A percentile compares a stretch with the other conserved stretches of the same genome.
phyloP scores from a whole-genome alignment of 2,797 vertebrate species.

The Halcyon smyrnensis region DNA sequence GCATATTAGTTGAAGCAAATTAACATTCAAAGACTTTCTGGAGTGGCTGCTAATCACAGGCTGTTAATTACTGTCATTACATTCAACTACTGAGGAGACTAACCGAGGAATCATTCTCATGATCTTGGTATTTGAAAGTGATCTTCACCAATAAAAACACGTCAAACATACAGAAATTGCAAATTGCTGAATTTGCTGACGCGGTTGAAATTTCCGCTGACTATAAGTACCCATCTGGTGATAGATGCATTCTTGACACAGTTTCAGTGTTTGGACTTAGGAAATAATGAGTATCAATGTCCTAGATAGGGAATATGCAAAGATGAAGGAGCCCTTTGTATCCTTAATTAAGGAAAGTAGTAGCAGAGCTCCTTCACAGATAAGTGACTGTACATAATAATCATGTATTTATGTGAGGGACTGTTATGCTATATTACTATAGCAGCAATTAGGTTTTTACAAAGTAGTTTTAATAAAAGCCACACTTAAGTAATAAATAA shows the following conservation, averaged over 20 bases:
- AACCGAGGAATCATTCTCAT: conserved; percentile 91
- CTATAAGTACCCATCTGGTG: conserved; percentile 87
- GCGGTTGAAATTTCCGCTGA: conserved; percentile 90
- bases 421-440: conserved; percentile 88
- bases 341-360: conserved; percentile 97
- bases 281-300: conserved; percentile 99
- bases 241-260: conserved; percentile 99
- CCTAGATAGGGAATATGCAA: conserved; percentile 96
- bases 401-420: conserved; percentile 95
- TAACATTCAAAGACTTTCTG: conserved; percentile 87
- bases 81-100: conserved; percentile 84
- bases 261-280: conserved; percentile 98
- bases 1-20: conserved; percentile 84
- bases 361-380: conserved; percentile 88
- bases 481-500: conserved; percentile 80
- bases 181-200: conserved; percentile 98
- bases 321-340: conserved; percentile 92
- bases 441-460: conserved; percentile 83
- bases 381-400: conserved; percentile 96
- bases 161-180: conserved; percentile 92
- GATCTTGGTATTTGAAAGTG: conserved; percentile 96
- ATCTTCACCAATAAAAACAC: conserved; percentile 93
- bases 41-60: conserved; percentile 88
- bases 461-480: conserved; percentile 82
- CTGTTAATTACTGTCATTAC: conserved; percentile 98